Evolutionary conservation across 2,888 invertebrate species (phyloP).

Genomic region (Trachelus troglodyta): DNA sequence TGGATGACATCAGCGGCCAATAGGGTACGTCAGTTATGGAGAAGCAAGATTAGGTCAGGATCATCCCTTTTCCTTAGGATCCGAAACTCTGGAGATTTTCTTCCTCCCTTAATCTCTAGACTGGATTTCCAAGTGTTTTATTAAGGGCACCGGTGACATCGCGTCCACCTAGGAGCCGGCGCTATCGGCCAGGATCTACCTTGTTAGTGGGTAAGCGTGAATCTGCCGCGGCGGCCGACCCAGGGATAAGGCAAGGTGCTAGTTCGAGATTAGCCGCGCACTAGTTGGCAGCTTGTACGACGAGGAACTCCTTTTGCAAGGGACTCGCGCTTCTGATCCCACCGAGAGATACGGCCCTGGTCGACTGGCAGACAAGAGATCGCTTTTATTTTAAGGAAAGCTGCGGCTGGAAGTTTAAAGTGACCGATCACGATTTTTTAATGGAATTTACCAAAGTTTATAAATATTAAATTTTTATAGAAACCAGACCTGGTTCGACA

Average conservation of each 20-base stretch:
- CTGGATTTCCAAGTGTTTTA: background rate
- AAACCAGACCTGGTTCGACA: background rate
- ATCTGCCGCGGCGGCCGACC: conserved; percentile 35
- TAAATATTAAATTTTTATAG: background rate
- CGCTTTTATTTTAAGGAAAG: background rate
- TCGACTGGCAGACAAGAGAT: background rate
- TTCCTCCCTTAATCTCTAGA: background rate
- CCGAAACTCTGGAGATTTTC: background rate
- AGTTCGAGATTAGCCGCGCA: conserved; percentile 24
- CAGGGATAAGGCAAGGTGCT: conserved; percentile 26
- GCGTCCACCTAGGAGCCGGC: background rate
- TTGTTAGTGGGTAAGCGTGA: conserved; percentile 56
- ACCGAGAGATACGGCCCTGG: background rate
- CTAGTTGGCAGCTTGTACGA: conserved; percentile 12
- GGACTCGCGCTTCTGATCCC: conserved; percentile 1
- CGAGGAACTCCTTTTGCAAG: conserved; percentile 23
- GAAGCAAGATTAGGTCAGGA: background rate
- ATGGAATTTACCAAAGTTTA: background rate
- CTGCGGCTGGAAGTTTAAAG: background rate
- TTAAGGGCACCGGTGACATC: background rate
- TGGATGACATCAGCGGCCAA: background rate
- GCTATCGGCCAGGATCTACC: conserved; percentile 54
- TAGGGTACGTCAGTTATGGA: background rate
- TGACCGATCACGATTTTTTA: background rate
- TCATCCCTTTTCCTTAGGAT: background rate